Evolutionary conservation across 2,113 vertebrate genomes (phyloP).

Genomic region (Chaenogobius annularis): DNA sequence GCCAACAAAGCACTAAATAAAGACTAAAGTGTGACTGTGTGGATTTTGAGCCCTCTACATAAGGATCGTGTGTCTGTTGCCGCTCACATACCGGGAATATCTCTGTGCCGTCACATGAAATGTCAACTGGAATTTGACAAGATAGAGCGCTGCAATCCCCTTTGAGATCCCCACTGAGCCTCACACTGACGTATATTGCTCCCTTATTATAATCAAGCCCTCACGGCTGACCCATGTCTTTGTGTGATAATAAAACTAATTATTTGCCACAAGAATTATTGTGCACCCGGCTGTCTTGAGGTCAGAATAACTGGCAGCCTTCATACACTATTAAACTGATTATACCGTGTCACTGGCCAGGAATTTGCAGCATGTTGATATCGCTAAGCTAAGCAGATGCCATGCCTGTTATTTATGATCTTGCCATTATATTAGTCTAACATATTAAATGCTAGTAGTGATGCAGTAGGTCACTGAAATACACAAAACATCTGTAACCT

Average conservation of each 20-base stretch:
- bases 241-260: constrained; percentile 76
- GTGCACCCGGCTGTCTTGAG: constrained; percentile 50
- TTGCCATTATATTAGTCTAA: constrained; percentile 16
- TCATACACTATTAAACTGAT: constrained; percentile 58
- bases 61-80: constrained; percentile 67
- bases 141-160: constrained; percentile 75
- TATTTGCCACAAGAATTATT: constrained; percentile 71
- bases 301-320: constrained; percentile 63
- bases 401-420: constrained; percentile 25
- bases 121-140: constrained; percentile 79
- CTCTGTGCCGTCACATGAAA: constrained; percentile 76
- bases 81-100: constrained; percentile 61
- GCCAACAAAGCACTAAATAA: constrained; percentile 65
- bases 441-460: constrained; percentile 9
- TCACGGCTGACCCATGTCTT: constrained; percentile 71
- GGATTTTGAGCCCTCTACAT: constrained; percentile 63
- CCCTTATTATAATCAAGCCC: constrained; percentile 66
- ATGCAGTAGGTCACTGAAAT: background rate
- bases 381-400: constrained; percentile 33
- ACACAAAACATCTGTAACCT: constrained; percentile 31
- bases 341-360: constrained; percentile 45
- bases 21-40: constrained; percentile 59
- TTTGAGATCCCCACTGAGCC: constrained; percentile 68
- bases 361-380: constrained; percentile 40
- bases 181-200: constrained; percentile 72